These are phyloP conservation scores for Brachionus rotundiformis DNA, from an alignment of 1,140 invertebrate genomes.

Conservation along the genomic window DNA sequence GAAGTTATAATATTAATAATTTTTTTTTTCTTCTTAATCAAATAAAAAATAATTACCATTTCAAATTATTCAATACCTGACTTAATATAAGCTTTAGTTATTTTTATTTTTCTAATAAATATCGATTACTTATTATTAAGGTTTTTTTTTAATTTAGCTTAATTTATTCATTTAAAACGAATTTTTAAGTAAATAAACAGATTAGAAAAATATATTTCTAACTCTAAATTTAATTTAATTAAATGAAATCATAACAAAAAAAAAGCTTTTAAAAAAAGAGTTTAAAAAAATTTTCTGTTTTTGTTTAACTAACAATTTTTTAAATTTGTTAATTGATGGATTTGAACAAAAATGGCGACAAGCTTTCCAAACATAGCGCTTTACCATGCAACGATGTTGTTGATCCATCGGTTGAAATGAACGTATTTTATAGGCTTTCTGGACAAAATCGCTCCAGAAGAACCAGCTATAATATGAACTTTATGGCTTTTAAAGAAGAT, in stretches of 20 bases:
- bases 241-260: conserved; percentile 24
- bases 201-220: neutral
- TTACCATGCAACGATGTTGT: neutral
- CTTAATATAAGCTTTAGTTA: too few relatives aligned
- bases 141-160: too few relatives aligned
- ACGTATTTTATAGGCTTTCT: neutral
- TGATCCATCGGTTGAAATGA: neutral
- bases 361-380: neutral
- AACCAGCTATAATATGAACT: conserved; percentile 1
- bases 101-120: too few relatives aligned
- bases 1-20: too few relatives aligned
- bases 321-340: neutral
- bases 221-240: conserved; percentile 17
- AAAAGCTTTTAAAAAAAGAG: neutral
- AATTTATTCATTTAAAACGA: too few relatives aligned
- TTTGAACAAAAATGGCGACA: neutral
- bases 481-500: neutral
- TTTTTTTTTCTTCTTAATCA: too few relatives aligned
- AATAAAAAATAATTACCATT: too few relatives aligned
- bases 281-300: too few relatives aligned
- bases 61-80: too few relatives aligned
- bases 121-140: too few relatives aligned
- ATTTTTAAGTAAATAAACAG: too few relatives aligned
- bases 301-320: neutral
- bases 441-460: neutral